Evolutionary conservation across 2,888 invertebrate genomes (phyloP), one percentile per base, ranked within the genome.

Genomic region (Lasiommata megera): DNA sequence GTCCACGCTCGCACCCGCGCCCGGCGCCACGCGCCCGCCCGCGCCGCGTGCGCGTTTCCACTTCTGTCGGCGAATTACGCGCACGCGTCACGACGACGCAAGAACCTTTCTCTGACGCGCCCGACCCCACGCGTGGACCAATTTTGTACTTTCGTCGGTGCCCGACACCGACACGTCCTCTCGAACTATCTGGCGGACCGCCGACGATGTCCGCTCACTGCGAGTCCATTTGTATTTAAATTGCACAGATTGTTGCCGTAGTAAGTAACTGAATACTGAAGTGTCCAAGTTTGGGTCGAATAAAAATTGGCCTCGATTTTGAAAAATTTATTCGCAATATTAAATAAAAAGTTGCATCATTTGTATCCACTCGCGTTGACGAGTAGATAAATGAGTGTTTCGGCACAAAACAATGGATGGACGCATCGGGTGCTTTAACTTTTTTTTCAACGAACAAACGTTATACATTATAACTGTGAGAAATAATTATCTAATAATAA

Each of bases 111-210:
- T 88, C 65, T 89, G 76, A 87, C 72, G 79, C 77, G 77, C 74
- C 68, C 70, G 73, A 76, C 68, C 76, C 76, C 72, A 76, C 69
- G 69, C 74, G 82, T 80, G 86, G 88, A 88, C 88, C 87, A 85
- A 88, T 88, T 88, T 88, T 88, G 69, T 88, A 86, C 78, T 82
- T 77, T 80, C 76, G 80, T 79, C 81, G 77, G 81, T 75, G 79
- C 78, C 81, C 82, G 79, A 79, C 51, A 77, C 68, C 73, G 77
- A 80, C 77, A 79, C 83, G 84, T 84, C 85, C 84, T 82, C 79
- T 79, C 74, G 76, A 77, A 66, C 72, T 74, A 71, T 74, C 75
- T 75, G 74, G 75, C 73, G 76, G 79, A 76, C 46, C 46, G 46
- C 59, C 67, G 68, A 63, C 61, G 63, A 28, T 62, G 58, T 64